Evolutionary conservation across 1,140 invertebrate genomes (phyloP), one percentile per base, ranked within the genome.

Genomic region (Hermetia illucens): DNA sequence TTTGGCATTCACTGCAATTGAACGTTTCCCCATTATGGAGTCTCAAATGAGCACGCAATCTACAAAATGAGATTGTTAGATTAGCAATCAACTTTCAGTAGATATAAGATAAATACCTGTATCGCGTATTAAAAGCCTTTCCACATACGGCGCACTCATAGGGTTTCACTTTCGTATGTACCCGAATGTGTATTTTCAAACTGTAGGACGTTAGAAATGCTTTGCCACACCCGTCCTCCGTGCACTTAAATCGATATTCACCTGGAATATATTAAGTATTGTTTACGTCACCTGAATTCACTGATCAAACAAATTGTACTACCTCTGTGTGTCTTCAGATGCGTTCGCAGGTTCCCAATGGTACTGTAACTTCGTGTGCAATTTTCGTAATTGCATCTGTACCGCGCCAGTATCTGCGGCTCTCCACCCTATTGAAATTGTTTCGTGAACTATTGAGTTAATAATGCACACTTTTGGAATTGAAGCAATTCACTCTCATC

Each of bases 311-410:
- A 36, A 16, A 17, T 25, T 6, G 20, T 45, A 43, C 58, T 65
- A 93, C 91, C 90, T 81, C 80, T 90, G 52, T 96, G 91, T 40
- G 87, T 92, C 72, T 94, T 94, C 71, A 91, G 78, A 64, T 96
- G 92, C 36, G 90, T 95, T 53, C 88, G 75, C 35, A 96, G 67
- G 66, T 96, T 95, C 35, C 91, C 91, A 44, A 88, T 77, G 6
- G 91, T 95, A 50, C 87, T 94, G 55, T 95, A 96, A 17, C 83
- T 90, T 46, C 90, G 69, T 42, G 71, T 66, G 64, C 92, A 96
- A 2, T 84, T 87, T 42, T 84, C 77, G 64, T 83, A 93, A 63
- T 91, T 81, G 65, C 92, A 96, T 50, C 71, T 74, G 60, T 82
- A 90, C 42, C 81, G 64, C 25, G 50, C 55, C 10, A 58, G 43